These are phyloP conservation scores for Drosophila sulfurigaster DNA, from an alignment of 1,140 invertebrate species.

Conservation along the genomic window DNA sequence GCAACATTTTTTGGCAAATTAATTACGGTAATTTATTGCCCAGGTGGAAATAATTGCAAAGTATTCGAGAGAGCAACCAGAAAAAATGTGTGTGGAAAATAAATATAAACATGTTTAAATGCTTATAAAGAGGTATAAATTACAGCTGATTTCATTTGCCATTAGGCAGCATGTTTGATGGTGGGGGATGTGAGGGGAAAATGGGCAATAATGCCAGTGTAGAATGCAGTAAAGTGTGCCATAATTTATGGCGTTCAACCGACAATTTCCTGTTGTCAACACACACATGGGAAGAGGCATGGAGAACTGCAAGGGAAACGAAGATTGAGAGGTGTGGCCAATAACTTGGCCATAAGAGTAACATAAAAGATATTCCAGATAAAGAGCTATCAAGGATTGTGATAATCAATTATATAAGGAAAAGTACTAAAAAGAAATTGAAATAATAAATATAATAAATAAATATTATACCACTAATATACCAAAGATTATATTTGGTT, in stretches of 20 bases:
- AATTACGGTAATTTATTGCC: conserved; percentile 54
- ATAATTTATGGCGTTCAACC: conserved; percentile 57
- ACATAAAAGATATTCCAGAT: not conserved
- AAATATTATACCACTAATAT: too few relatives aligned
- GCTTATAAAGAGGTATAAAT: conserved; percentile 46
- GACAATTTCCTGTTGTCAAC: conserved; percentile 46
- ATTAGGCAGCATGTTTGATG: conserved; percentile 12
- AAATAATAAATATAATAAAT: too few relatives aligned
- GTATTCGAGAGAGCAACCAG: conserved; percentile 4
- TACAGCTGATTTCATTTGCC: conserved; percentile 48
- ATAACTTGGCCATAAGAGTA: not conserved
- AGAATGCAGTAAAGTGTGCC: conserved; percentile 41
- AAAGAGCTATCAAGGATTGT: too few relatives aligned
- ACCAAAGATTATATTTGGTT: too few relatives aligned
- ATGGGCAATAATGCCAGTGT: conserved; percentile 25
- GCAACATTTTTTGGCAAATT: conserved; percentile 35
- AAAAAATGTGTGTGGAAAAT: conserved; percentile 35
- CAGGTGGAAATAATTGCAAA: conserved; percentile 50
- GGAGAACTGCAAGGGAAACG: not conserved
- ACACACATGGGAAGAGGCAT: not conserved
- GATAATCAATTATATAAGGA: too few relatives aligned
- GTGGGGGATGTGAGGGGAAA: not conserved
- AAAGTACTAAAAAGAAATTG: not conserved
- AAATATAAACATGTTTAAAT: conserved; percentile 47
- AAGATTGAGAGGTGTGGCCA: not conserved